phyloP scores from a whole-genome alignment of 2,888 invertebrate genomes.

The Patella ulyssiponensis region DNA sequence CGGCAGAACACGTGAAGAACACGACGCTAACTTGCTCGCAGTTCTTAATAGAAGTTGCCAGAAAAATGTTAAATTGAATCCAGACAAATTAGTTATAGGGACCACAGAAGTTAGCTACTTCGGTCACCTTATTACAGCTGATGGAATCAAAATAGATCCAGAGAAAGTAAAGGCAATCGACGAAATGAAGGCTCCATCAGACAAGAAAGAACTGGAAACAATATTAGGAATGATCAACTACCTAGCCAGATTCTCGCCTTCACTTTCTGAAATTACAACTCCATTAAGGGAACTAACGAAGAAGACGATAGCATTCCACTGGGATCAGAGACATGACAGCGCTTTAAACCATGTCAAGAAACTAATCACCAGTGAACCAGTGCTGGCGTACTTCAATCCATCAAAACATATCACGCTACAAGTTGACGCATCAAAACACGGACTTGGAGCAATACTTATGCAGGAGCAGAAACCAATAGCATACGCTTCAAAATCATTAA shows the following conservation, averaged over 20 bases:
- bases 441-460: constrained; percentile 32
- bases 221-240: constrained; percentile 33
- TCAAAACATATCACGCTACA: constrained; percentile 14
- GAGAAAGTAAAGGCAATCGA: constrained; percentile 12
- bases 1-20: constrained; percentile 31
- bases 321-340: constrained; percentile 15
- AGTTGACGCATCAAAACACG: constrained; percentile 27
- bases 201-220: constrained; percentile 21
- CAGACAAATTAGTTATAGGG: constrained; percentile 33
- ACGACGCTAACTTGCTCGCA: constrained; percentile 37
- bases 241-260: constrained; percentile 29
- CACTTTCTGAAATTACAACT: constrained; percentile 19
- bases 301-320: constrained; percentile 10
- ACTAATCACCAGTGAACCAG: constrained; percentile 14
- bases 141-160: constrained; percentile 14
- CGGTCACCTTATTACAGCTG: constrained; percentile 14
- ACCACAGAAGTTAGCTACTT: constrained; percentile 30
- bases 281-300: constrained; percentile 16
- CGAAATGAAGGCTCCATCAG: constrained; percentile 4
- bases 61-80: constrained; percentile 31
- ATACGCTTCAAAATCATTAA: constrained; percentile 30
- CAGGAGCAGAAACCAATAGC: constrained; percentile 31
- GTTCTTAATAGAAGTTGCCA: constrained; percentile 30
- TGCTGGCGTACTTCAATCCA: constrained; percentile 20
- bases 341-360: constrained; percentile 14